Evolutionary conservation across 2,888 invertebrate species (phyloP).

Genomic region (Miltochrista miniata): DNA sequence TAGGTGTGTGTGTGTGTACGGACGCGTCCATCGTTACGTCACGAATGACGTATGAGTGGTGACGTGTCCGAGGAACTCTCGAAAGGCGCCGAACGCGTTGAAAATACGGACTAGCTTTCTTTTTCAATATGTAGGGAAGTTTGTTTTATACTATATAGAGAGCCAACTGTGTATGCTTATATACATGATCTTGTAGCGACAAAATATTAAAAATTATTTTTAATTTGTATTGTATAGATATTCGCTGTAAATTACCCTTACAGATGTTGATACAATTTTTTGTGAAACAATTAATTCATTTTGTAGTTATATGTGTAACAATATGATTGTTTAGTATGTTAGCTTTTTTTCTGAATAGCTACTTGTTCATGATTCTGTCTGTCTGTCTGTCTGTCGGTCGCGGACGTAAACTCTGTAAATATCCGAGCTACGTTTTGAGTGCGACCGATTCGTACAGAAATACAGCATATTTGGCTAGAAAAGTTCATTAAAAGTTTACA

Average conservation of each 20-base stretch:
- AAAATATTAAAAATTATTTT: constrained; percentile 33
- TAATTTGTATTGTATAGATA: constrained; percentile 44
- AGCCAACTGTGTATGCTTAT: constrained; percentile 22
- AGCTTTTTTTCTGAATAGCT: constrained; percentile 67
- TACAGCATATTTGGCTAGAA: constrained; percentile 47
- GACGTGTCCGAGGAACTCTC: constrained; percentile 17
- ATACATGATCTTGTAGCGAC: constrained; percentile 43
- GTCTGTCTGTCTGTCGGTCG: constrained; percentile 38
- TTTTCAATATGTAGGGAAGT: constrained; percentile 50
- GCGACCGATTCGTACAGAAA: constrained; percentile 37
- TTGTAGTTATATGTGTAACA: constrained; percentile 44
- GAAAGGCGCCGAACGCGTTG: constrained; percentile 33
- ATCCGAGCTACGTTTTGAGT: constrained; percentile 36
- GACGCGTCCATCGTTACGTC: constrained; percentile 6
- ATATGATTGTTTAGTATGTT: constrained; percentile 69
- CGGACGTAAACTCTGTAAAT: constrained; percentile 40
- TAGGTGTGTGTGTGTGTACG: constrained; percentile 13
- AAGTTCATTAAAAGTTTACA: constrained; percentile 47
- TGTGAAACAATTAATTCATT: constrained; percentile 38
- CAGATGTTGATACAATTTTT: constrained; percentile 37
- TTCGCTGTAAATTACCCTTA: constrained; percentile 43
- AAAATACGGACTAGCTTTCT: constrained; percentile 36
- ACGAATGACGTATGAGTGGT: constrained; percentile 2
- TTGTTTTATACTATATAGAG: constrained; percentile 36
- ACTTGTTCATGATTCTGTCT: constrained; percentile 62